phyloP scores from a whole-genome alignment of 2,797 vertebrate genomes.

The Chrysocyon brachyurus region DNA sequence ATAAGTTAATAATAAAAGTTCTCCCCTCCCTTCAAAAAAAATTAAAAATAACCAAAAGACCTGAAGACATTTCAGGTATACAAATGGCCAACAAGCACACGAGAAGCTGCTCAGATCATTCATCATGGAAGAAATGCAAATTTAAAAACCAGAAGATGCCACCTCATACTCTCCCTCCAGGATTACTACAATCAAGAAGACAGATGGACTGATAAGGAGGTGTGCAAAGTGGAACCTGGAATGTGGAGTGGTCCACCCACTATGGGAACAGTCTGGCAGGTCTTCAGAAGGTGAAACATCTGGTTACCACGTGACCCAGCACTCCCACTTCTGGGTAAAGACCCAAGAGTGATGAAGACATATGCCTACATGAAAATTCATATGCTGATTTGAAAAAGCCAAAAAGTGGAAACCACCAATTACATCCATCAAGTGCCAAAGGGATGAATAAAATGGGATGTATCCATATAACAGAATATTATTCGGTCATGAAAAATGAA shows the following conservation, averaged over 20 bases:
- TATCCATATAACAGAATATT: not conserved
- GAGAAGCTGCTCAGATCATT: no score
- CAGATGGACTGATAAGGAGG: fast-evolving
- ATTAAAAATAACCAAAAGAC: not conserved
- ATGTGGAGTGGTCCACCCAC: fast-evolving
- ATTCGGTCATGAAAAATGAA: not conserved
- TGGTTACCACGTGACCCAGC: not conserved
- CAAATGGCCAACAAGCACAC: no score
- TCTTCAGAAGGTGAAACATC: not conserved
- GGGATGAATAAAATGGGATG: not conserved
- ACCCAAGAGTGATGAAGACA: not conserved
- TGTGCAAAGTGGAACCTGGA: not conserved
- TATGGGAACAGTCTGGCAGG: not conserved
- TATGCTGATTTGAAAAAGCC: not conserved
- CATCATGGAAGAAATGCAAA: not conserved
- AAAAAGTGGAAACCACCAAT: not conserved
- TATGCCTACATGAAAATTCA: not conserved
- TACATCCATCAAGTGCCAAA: fast-evolving
- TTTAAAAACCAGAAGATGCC: no score
- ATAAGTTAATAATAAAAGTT: not conserved
- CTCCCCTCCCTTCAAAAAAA: not conserved
- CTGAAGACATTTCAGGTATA: not conserved
- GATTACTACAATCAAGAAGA: not conserved
- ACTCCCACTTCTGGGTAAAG: no score
- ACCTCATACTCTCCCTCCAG: not conserved